phyloP scores from a whole-genome alignment of 2,113 vertebrate species.

The Phyllopteryx taeniolatus region DNA sequence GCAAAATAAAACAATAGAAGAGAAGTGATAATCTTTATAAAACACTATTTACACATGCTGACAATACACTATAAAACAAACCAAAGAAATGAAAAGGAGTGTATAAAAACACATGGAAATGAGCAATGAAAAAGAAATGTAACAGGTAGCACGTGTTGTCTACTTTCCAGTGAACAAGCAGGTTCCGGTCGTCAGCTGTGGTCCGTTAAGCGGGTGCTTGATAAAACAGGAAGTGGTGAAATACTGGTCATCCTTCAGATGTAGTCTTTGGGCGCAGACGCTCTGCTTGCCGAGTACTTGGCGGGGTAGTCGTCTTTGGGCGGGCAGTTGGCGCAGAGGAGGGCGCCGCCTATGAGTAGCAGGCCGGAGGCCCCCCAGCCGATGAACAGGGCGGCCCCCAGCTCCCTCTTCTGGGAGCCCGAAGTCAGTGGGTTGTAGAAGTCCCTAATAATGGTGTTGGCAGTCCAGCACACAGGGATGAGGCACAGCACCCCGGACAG shows the following conservation, averaged over 20 bases:
- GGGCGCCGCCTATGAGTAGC: constrained; percentile 78
- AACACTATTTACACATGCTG: not conserved
- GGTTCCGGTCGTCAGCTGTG: not conserved
- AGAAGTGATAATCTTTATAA: not conserved
- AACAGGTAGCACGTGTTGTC: not conserved
- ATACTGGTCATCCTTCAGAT: constrained; percentile 69
- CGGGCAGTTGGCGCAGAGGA: constrained; percentile 88
- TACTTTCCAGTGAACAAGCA: not conserved
- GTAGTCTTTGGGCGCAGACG: constrained; percentile 76
- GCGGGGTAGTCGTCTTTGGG: constrained; percentile 77
- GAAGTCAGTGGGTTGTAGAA: constrained; percentile 82
- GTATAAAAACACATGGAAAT: not conserved
- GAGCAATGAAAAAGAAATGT: not conserved
- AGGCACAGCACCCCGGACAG: constrained; percentile 76
- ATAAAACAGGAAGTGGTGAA: not conserved
- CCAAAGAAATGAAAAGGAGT: not conserved
- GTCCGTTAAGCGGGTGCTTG: not conserved
- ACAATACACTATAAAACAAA: not conserved
- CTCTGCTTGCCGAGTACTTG: constrained; percentile 78
- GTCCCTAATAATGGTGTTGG: constrained; percentile 77
- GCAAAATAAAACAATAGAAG: not conserved
- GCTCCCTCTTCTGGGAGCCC: constrained; percentile 76
- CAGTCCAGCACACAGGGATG: constrained; percentile 86
- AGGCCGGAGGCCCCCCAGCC: constrained; percentile 83
- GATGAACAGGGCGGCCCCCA: constrained; percentile 85